Base-by-base conservation (phyloP, 2,113 vertebrate genomes). In the Plecotus auritus region DNA sequence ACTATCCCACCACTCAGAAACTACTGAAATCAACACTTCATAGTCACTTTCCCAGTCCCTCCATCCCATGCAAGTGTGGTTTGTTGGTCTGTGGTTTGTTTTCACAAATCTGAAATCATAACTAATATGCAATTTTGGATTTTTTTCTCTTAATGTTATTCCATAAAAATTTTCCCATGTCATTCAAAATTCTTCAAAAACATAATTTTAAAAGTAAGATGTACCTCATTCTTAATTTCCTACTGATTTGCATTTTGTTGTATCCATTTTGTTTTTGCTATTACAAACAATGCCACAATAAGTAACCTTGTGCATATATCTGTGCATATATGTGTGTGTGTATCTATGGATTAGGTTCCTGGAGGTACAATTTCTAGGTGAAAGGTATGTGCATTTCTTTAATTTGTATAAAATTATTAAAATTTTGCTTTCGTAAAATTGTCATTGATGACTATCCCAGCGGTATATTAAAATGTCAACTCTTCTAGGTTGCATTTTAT, bases 161-260 rank as follows among this genome's bases (percentile, higher is more conserved):
- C 12, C 42, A 22, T 86, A 83, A 86, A 37, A 78, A 82, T 88
- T 80, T 94, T 69, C n/a, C 30, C 23, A 20, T 64, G 67, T 76
- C 87, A 85, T 76, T 72, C 82, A 95, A 81, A 95, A 88, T 95
- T 88, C 59, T 85, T 94, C 69, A 94, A 88, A 74, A 72, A 47
- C 12, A 28, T 42, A 76, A 30, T 81, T 90, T 49, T 51, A 49
- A 77, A 83, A 83, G 30, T 70, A 37, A 35, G 42, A 22, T 23
- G 20, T 35, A 32, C 67, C 18, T 73, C 51, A 18, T 64, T 74
- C 35, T 84, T 45, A 73, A 35, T 51, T 22, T 59, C 28, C 30
- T 35, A 12, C 32, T 37, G 45, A 61, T 47, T 77, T 77, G 14
- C 11, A 45, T 81, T 77, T 92, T 23, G 11, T 32, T 30, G 37